Evolutionary conservation across 2,888 invertebrate species (phyloP).

Genomic region (Conistra vaccinii): DNA sequence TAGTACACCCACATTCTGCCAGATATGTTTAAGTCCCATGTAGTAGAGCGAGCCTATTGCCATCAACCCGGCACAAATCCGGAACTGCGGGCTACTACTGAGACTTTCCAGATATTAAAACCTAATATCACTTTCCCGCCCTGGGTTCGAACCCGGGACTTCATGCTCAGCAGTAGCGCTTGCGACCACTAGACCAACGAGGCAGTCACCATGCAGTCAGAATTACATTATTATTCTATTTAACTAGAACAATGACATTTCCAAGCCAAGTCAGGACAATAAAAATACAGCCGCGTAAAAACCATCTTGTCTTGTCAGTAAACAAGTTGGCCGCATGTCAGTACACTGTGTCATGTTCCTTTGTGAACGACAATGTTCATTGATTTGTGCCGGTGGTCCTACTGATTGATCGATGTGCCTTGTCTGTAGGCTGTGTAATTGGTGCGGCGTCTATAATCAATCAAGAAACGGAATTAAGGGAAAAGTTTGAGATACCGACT

Average conservation of each 20-base stretch:
- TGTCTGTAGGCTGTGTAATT: conserved; percentile 45
- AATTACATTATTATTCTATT: neutral
- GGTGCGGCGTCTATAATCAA: conserved; percentile 39
- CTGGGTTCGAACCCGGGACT: too few species aligned
- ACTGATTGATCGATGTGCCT: conserved; percentile 44
- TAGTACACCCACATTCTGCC: too few species aligned
- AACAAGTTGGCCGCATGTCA: conserved; percentile 8
- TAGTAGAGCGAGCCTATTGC: too few species aligned
- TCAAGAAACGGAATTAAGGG: conserved; percentile 23
- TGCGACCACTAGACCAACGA: too few species aligned
- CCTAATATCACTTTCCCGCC: too few species aligned
- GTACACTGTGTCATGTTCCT: conserved; percentile 17
- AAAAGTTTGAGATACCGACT: conserved; percentile 4
- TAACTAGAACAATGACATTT: neutral
- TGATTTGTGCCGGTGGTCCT: conserved; percentile 31
- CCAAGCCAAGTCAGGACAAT: neutral
- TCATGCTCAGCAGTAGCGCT: too few species aligned
- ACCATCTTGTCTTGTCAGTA: neutral
- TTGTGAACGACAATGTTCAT: conserved; percentile 20
- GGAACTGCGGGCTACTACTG: too few species aligned
- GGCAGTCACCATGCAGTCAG: too few species aligned
- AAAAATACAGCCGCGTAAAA: neutral
- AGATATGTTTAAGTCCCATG: too few species aligned
- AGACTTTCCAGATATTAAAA: too few species aligned
- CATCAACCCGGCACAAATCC: too few species aligned